phyloP scores from a whole-genome alignment of 2,888 invertebrate species.

The Sthenelais limicola region DNA sequence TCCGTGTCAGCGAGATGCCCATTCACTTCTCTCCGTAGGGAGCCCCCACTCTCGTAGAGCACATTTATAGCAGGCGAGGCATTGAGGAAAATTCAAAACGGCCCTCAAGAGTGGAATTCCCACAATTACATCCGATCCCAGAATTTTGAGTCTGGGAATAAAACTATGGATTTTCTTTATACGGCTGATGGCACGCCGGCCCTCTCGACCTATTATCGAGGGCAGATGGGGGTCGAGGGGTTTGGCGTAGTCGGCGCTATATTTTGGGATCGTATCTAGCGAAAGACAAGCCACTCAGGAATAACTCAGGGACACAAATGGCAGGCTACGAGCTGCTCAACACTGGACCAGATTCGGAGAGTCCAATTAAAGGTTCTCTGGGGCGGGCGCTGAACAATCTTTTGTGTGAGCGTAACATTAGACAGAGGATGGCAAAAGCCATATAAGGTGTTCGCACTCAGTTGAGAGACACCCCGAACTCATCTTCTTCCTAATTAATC shows the following conservation, averaged over 20 bases:
- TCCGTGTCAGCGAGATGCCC: neutral
- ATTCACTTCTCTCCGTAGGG: conserved; percentile 17
- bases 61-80: conserved; percentile 36
- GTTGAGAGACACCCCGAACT: too few species aligned
- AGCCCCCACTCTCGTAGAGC: conserved; percentile 20
- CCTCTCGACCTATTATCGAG: conserved; percentile 2
- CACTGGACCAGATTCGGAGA: conserved; percentile 9
- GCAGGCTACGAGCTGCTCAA: conserved; percentile 24
- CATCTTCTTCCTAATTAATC: too few species aligned
- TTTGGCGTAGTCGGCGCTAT: conserved; percentile 11
- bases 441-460: too few species aligned
- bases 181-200: neutral
- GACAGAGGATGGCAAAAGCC: too few species aligned
- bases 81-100: conserved; percentile 41
- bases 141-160: conserved; percentile 42
- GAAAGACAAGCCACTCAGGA: conserved; percentile 30
- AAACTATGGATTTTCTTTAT: conserved; percentile 39
- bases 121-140: conserved; percentile 42
- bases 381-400: too few species aligned
- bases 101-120: conserved; percentile 39
- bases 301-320: conserved; percentile 34
- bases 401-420: too few species aligned
- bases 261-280: conserved; percentile 28
- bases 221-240: conserved; percentile 3
- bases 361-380: too few species aligned